These are phyloP conservation scores for Drepanosiphum platanoidis DNA, from an alignment of 2,888 invertebrate species.

Conservation along the genomic window DNA sequence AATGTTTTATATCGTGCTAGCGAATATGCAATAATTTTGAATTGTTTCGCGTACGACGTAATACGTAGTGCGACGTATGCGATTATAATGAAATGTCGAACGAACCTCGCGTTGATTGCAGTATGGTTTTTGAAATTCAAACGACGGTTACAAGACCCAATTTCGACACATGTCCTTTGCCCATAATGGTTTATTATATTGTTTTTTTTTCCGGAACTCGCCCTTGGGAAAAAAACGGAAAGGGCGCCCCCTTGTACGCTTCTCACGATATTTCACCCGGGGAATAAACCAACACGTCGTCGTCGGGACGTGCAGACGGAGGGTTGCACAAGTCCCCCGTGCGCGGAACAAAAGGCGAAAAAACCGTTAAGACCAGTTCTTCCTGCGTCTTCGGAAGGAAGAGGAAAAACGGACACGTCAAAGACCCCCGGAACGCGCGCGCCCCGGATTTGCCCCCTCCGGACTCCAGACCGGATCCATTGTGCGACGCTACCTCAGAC, in stretches of 20 bases:
- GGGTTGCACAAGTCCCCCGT: constrained; percentile 54
- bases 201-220: constrained; percentile 45
- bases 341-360: constrained; percentile 55
- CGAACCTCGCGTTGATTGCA: not conserved
- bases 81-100: not conserved
- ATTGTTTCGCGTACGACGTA: not conserved
- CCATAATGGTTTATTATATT: constrained; percentile 4
- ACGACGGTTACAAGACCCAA: constrained; percentile 57
- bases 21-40: constrained; percentile 15
- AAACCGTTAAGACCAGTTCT: constrained; percentile 61
- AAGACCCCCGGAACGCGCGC: constrained; percentile 49
- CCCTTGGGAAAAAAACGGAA: constrained; percentile 57
- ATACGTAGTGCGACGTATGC: not conserved
- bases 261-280: constrained; percentile 58
- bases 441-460: constrained; percentile 39
- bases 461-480: constrained; percentile 44
- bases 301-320: constrained; percentile 42
- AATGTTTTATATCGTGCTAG: too few species aligned
- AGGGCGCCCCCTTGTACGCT: constrained; percentile 36
- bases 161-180: constrained; percentile 52
- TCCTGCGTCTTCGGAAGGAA: constrained; percentile 61
- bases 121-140: constrained; percentile 49
- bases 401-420: constrained; percentile 48
- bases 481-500: constrained; percentile 54
- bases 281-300: constrained; percentile 11